Base-by-base conservation (phyloP, 1,140 invertebrate species). In the Nephila pilipes region DNA sequence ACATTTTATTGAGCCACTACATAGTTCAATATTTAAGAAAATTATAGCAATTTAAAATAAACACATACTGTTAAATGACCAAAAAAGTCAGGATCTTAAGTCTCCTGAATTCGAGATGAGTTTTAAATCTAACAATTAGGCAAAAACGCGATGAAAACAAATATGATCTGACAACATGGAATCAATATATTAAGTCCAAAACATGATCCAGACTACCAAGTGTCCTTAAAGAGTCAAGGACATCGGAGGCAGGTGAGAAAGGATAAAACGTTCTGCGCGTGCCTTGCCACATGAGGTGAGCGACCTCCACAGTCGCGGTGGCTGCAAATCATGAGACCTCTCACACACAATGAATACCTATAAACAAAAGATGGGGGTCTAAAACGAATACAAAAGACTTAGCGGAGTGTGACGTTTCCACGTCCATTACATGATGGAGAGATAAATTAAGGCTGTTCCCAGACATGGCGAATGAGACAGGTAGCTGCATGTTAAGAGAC, bases 361-460 rank as follows among this genome's bases (percentile, higher is more conserved):
- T 81, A 81, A 81, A 81, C 80, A 81, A 81, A 81, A 81, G 80
- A 55, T 29, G 22, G 80, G 29, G 29, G n/a, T 55, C 46, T 55
- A 54, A 81, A 81, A 54, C 18, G 80, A 81, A 81, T 81, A 81
- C 80, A 81, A 81, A 81, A 54, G 80, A 29, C 46, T 29, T 81
- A 81, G 36, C 80, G 80, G 38, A 81, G 38, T 81, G 80, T 81
- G 80, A 81, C 80, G 80, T 81, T 81, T 54, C 80, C 38, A 20
- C 80, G 80, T 81, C 80, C 69, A 75, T 75, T 75, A 32, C 18
- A 75, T 32, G 80, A 81, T 81, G 38, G 46, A 2, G 80, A 81
- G 80, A 81, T 81, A 81, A 81, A 55, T 36, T 36, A 55, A 81
- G 80, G 80, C 80, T 20, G 80, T 81, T 81, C 80, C 46, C 80